A percentile compares a stretch with the other conserved stretches of the same genome.
Evolutionary conservation across 2,113 vertebrate genomes (phyloP).

Genomic region (Zingel zingel): DNA sequence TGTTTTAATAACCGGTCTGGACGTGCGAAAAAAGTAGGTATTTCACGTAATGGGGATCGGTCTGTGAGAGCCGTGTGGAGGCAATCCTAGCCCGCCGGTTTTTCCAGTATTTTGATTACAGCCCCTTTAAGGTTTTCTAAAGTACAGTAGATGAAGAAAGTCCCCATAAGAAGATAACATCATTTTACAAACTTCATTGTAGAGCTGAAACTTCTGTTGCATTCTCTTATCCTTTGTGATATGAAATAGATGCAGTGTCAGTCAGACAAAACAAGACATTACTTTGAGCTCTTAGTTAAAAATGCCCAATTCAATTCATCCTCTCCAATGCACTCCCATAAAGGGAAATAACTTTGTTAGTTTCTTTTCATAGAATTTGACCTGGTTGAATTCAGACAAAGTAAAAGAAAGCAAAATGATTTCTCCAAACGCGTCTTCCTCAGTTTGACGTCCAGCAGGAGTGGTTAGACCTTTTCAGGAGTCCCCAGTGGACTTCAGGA

Average conservation of each 20-base stretch:
- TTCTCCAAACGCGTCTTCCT: constrained; percentile 47
- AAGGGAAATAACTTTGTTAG: neutral
- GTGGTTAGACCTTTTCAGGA: constrained; percentile 57
- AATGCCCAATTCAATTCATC: neutral
- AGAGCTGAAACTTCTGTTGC: neutral
- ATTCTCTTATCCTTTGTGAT: neutral
- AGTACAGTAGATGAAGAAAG: neutral
- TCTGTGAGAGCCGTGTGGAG: no score
- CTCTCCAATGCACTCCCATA: neutral
- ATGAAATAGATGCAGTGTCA: neutral
- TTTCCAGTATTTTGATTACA: no score
- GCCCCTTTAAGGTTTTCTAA: neutral
- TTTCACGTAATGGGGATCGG: no score
- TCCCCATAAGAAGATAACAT: neutral
- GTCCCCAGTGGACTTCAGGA: constrained; percentile 71
- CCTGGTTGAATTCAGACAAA: constrained; percentile 23
- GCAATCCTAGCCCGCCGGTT: no score
- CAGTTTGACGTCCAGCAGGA: constrained; percentile 64
- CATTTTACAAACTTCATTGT: neutral
- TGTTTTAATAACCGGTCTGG: no score
- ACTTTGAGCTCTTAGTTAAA: neutral
- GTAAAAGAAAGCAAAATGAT: constrained; percentile 12
- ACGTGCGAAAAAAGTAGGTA: no score
- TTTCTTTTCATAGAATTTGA: neutral
- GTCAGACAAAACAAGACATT: neutral